A percentile compares a stretch with the other conserved stretches of the same genome.
These are phyloP conservation scores for Emmelina monodactyla DNA, from an alignment of 2,888 invertebrate genomes.

Conservation along the genomic window DNA sequence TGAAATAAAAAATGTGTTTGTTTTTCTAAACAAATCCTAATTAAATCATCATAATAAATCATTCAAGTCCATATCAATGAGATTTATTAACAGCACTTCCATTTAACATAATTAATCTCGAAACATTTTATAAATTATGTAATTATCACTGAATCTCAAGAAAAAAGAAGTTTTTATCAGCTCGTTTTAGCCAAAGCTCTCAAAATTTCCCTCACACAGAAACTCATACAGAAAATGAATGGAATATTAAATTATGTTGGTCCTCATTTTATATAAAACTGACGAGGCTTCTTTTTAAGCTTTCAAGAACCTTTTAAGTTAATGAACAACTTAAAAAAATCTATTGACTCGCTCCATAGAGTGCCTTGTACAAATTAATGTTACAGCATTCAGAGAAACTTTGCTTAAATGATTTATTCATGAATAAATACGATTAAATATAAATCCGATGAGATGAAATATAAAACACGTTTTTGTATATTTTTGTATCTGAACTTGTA, in stretches of 20 bases:
- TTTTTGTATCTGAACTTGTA: no score
- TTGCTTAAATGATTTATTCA: no score
- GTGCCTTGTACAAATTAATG: slow-evolving; percentile 28
- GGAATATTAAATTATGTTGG: slow-evolving; percentile 63
- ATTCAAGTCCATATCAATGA: slow-evolving; percentile 7
- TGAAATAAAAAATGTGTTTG: no score
- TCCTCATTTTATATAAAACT: slow-evolving; percentile 54
- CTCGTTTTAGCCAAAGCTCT: slow-evolving; percentile 36
- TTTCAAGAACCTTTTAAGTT: slow-evolving; percentile 63
- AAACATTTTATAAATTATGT: background rate
- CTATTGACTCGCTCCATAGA: slow-evolving; percentile 45
- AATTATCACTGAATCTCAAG: background rate
- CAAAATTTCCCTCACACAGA: slow-evolving; percentile 42
- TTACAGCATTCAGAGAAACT: slow-evolving; percentile 12
- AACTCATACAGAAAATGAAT: slow-evolving; percentile 60
- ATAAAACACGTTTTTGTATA: no score
- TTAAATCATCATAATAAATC: no score
- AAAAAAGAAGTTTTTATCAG: slow-evolving; percentile 7
- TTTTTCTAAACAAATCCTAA: no score
- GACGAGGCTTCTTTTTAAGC: slow-evolving; percentile 60
- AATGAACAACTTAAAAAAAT: slow-evolving; percentile 60
- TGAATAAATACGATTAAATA: no score
- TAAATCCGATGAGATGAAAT: no score
- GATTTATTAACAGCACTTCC: slow-evolving; percentile 14
- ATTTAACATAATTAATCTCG: background rate